Conservation (phyloP, 2,113 vertebrate species). For the Taurulus bubalis region DNA sequence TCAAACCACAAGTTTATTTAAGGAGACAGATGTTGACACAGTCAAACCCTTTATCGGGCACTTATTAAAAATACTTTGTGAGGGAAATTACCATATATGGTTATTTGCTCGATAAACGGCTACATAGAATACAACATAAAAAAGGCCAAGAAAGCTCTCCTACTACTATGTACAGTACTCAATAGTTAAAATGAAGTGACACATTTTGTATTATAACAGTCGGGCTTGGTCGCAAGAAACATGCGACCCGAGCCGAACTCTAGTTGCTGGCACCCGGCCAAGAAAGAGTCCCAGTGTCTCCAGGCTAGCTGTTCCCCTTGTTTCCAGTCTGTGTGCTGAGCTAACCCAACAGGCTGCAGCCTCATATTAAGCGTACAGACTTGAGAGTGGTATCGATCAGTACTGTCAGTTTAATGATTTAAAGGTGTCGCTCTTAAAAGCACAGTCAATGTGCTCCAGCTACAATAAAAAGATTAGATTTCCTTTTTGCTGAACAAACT, state of each 20-base stretch:
- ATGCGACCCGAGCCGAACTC: background rate
- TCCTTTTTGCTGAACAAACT: background rate
- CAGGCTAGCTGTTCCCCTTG: background rate
- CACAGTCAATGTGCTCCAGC: background rate
- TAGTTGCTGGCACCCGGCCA: background rate
- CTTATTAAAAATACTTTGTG: too few species aligned
- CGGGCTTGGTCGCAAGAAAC: too few species aligned
- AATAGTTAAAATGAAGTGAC: too few species aligned
- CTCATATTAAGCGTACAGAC: background rate
- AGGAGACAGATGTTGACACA: background rate
- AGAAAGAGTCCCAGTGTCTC: background rate
- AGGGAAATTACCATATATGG: too few species aligned
- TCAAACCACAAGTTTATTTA: background rate
- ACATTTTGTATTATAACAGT: too few species aligned
- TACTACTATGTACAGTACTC: too few species aligned
- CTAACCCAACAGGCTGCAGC: background rate
- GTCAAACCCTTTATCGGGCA: too few species aligned
- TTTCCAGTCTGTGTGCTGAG: background rate
- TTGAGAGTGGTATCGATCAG: background rate
- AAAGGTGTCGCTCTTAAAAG: background rate
- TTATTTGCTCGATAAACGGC: too few species aligned
- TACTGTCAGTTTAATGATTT: constrained; percentile 5
- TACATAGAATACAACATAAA: background rate
- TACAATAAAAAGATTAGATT: background rate
- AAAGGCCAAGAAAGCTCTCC: background rate